Evolutionary conservation across 2,888 invertebrate genomes (phyloP).

Genomic region (Lampropteryx suffumata): DNA sequence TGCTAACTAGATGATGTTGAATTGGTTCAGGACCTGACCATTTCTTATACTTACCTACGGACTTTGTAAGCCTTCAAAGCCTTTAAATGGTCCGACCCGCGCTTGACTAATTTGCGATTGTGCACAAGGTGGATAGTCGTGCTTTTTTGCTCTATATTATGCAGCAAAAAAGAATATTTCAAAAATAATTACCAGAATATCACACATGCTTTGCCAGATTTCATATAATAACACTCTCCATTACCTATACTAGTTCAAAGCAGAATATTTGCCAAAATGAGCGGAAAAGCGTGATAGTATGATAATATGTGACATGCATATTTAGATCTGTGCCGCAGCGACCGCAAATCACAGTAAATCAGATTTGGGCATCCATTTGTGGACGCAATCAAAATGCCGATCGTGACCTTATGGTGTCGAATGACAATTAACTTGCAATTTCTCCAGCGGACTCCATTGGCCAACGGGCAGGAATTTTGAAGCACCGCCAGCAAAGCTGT

Average conservation of each 20-base stretch:
- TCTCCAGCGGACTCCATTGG: conserved; percentile 19
- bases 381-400: conserved; percentile 48
- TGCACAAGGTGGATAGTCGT: no score
- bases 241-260: not conserved
- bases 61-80: no score
- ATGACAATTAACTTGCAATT: conserved; percentile 37
- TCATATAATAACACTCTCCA: no score
- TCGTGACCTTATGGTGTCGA: conserved; percentile 37
- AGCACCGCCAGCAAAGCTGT: conserved; percentile 1
- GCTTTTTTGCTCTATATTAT: no score
- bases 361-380: conserved; percentile 47
- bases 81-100: no score
- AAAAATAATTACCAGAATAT: no score
- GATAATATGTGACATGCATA: conserved; percentile 33
- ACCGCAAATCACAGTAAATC: conserved; percentile 51
- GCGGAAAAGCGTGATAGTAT: conserved; percentile 21
- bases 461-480: conserved; percentile 9
- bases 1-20: no score
- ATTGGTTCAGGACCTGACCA: no score
- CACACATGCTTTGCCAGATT: no score
- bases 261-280: conserved; percentile 10
- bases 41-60: no score
- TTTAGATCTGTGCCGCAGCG: conserved; percentile 32
- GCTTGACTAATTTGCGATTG: no score
- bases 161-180: no score